Conservation (phyloP, 2,797 vertebrate genomes). For the Enteromius unitaeniatus region DNA sequence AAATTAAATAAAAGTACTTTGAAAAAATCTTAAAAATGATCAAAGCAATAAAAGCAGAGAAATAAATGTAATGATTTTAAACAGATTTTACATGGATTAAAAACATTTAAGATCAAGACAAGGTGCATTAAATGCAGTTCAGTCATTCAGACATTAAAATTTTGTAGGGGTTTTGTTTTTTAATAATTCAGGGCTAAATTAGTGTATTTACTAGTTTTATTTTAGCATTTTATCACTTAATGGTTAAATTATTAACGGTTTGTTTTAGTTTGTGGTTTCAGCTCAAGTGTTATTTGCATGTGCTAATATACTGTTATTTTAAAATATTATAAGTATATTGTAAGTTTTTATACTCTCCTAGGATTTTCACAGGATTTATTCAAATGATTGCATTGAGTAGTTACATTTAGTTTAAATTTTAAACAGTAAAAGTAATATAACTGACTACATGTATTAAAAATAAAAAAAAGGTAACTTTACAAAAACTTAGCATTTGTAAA, state of each 20-base stretch:
- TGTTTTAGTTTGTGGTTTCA: not conserved
- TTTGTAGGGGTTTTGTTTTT: not conserved
- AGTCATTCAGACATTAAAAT: not conserved
- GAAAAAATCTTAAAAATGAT: not conserved
- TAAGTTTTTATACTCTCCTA: not conserved
- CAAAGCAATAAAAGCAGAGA: not conserved
- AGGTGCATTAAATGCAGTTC: not conserved
- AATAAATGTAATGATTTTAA: not conserved
- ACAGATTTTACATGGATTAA: not conserved
- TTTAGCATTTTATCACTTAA: not conserved
- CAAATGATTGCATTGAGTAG: not conserved
- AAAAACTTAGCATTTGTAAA: not conserved
- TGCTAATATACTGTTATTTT: not conserved
- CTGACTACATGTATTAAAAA: not conserved
- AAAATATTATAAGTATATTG: not conserved
- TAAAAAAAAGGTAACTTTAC: not conserved
- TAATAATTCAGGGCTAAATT: not conserved
- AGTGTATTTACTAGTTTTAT: not conserved
- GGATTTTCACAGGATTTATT: not conserved
- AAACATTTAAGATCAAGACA: not conserved
- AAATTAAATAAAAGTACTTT: not conserved
- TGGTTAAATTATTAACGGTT: not conserved
- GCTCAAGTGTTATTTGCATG: not conserved
- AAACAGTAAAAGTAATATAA: not conserved
- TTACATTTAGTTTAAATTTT: not conserved